A percentile compares a stretch with the other conserved stretches of the same genome.
phyloP scores from a whole-genome alignment of 1,140 invertebrate species.

The Lepidostoma basale region DNA sequence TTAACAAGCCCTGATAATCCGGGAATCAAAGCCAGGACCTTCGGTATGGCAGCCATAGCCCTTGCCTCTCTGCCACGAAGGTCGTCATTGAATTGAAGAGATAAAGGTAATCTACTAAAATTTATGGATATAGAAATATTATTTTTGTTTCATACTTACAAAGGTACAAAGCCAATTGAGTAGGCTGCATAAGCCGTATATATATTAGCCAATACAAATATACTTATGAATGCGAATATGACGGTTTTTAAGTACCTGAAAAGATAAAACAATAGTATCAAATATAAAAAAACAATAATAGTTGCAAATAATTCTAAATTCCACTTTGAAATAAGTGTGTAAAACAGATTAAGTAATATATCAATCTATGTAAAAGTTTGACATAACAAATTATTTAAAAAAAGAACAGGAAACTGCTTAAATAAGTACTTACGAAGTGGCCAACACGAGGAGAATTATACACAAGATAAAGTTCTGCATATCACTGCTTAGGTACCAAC shows the following conservation, averaged over 20 bases:
- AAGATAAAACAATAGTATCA: neutral
- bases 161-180: neutral
- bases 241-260: constrained; percentile 1
- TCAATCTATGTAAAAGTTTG: neutral
- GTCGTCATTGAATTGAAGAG: too few relatives aligned
- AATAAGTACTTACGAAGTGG: constrained; percentile 8
- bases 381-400: neutral
- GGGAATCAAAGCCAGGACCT: too few relatives aligned
- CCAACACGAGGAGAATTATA: constrained; percentile 49
- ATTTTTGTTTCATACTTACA: too few relatives aligned
- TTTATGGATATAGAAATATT: too few relatives aligned
- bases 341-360: neutral
- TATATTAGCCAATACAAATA: neutral
- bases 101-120: too few relatives aligned
- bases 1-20: too few relatives aligned
- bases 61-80: too few relatives aligned
- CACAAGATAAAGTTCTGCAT: constrained; percentile 77
- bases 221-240: neutral
- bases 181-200: constrained; percentile 1
- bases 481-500: constrained; percentile 83
- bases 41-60: too few relatives aligned
- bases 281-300: too few relatives aligned
- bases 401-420: neutral
- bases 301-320: too few relatives aligned
- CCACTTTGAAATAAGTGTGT: too few relatives aligned